phyloP scores from a whole-genome alignment of 2,113 vertebrate species.

The Alethe diademata region DNA sequence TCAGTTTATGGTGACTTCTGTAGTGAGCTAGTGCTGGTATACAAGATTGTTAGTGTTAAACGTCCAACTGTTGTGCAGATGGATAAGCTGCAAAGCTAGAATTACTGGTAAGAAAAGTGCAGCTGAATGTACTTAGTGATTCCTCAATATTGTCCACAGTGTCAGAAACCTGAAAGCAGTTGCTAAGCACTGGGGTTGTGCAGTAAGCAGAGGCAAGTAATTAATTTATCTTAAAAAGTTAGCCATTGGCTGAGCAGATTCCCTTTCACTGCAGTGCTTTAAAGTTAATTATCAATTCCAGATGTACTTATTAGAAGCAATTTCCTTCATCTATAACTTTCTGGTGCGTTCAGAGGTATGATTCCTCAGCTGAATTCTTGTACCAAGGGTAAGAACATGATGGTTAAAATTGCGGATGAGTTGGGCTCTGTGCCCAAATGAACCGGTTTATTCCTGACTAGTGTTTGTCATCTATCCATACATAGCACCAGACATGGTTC shows the following conservation, averaged over 20 bases:
- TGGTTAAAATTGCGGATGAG: neutral
- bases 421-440: neutral
- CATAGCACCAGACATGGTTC: rapidly evolving
- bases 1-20: neutral
- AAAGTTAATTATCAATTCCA: neutral
- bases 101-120: neutral
- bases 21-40: neutral
- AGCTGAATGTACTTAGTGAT: neutral
- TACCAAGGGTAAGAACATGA: neutral
- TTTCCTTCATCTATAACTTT: neutral
- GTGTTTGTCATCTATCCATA: neutral
- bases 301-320: neutral
- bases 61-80: neutral
- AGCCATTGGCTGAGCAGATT: neutral
- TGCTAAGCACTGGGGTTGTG: neutral
- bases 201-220: neutral
- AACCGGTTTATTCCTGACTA: neutral
- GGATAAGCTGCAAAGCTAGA: neutral
- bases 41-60: neutral
- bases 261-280: neutral
- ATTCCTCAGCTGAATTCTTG: neutral
- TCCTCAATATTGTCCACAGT: neutral
- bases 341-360: neutral
- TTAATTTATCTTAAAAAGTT: neutral
- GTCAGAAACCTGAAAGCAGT: neutral